Conservation (phyloP, 2,113 vertebrate species). For the Bettongia penicillata region DNA sequence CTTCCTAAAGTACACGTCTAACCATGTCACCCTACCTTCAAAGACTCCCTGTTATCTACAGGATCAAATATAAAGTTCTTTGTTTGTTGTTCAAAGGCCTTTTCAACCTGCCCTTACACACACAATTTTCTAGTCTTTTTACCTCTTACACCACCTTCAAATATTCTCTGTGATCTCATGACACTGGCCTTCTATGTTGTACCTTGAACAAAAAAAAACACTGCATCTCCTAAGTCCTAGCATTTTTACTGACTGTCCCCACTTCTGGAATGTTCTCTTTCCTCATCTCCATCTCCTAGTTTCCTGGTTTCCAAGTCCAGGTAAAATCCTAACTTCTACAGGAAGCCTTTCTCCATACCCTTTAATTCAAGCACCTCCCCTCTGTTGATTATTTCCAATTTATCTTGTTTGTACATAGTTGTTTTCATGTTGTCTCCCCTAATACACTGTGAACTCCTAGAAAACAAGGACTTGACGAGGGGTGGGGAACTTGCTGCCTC, state of each 20-base stretch:
- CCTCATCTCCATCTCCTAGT: background rate
- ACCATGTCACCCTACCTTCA: background rate
- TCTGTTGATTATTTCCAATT: constrained; percentile 14
- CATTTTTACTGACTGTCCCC: background rate
- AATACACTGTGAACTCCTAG: background rate
- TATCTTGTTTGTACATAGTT: background rate
- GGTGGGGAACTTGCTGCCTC: no score
- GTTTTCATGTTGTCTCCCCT: background rate
- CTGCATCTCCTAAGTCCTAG: background rate
- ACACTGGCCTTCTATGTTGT: background rate
- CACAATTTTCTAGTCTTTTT: background rate
- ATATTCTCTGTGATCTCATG: background rate
- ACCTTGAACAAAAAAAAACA: background rate
- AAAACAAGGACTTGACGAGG: background rate
- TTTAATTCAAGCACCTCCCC: constrained; percentile 1
- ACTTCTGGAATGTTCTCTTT: background rate
- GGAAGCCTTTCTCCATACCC: background rate
- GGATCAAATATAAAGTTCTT: background rate
- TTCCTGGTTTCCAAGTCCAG: constrained; percentile 13
- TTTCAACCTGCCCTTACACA: background rate
- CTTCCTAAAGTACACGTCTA: background rate
- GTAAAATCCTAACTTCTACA: background rate
- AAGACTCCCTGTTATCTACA: background rate
- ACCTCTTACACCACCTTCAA: background rate
- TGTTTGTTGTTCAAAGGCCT: background rate